These are phyloP conservation scores for Agrochola litura DNA, from an alignment of 2,888 invertebrate genomes.

Conservation along the genomic window DNA sequence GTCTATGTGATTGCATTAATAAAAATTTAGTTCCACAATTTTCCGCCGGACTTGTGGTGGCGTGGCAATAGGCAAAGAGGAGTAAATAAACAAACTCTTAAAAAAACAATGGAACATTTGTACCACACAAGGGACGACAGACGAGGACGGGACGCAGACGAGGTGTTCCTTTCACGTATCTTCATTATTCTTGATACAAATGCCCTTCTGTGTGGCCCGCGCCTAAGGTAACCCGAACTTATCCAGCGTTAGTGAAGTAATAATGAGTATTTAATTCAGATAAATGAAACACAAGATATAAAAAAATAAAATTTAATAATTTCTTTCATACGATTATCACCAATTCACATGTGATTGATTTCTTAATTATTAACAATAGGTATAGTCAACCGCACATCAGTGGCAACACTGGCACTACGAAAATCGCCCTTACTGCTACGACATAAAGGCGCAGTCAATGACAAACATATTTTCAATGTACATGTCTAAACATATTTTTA, in stretches of 20 bases:
- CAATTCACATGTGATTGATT: constrained; percentile 23
- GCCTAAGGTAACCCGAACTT: not conserved
- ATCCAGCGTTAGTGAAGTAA: not conserved
- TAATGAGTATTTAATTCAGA: not conserved
- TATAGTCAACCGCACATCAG: not conserved
- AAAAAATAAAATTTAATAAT: constrained; percentile 23
- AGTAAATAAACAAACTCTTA: no score
- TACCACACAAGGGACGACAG: no score
- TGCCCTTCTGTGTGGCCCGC: no score
- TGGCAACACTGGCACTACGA: not conserved
- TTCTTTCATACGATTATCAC: constrained; percentile 39
- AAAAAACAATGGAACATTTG: no score
- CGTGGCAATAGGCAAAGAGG: no score
- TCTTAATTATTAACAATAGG: constrained; percentile 9
- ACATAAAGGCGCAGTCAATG: not conserved
- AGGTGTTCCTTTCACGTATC: no score
- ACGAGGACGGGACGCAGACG: no score
- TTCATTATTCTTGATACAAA: no score
- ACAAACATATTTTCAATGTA: not conserved
- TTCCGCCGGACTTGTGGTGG: no score
- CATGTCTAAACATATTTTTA: not conserved
- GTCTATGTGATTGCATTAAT: no score
- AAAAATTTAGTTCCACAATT: no score
- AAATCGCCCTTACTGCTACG: not conserved
- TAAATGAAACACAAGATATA: constrained; percentile 18